Base-by-base conservation (phyloP, 1,140 invertebrate species). In the Drosophila orosa region DNA sequence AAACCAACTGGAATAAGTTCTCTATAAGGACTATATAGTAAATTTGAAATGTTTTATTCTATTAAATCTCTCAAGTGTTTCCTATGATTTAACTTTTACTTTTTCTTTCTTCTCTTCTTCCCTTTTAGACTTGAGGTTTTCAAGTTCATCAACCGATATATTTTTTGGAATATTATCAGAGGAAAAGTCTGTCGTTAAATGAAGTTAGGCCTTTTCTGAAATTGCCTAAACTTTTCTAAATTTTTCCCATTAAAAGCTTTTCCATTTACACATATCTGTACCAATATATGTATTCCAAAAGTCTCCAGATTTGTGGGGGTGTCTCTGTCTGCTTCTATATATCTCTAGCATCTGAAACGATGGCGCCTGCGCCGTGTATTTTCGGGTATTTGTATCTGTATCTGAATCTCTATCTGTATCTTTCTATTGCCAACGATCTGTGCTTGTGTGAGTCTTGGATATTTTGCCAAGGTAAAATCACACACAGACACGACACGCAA, bases 391-490 rank as follows among this genome's bases (percentile, higher is more conserved):
- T 42, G 40, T 17, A 37, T 3, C 6, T 37, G 31, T 31, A 31
- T 62, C 12, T 67, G 40, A 6, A 3, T 22, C 13, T 45, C 29
- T 62, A 37, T 58, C 50, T 61, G 22, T 33, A 9, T 33, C n/a
- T 57, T n/a, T 39, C 19, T 31, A 7, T 25, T 17, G 13, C 22
- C 22, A 24, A 13, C 7, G 13, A 7, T 24, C 15, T 25, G 25
- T 42, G 4, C 2, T 24, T 50, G 45, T 59, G 61, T 35, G 71
- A 42, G 22, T 80, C 67, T 81, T 81, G 69, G 59, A 68, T 50
- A 82, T 78, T 83, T 83, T 62, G 72, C 84, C 84, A 87, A 87
- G 83, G 84, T 90, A 87, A 89, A 48, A 40, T 55, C 57, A 55
- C 52, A 55, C 59, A 73, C 39, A 56, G 45, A 50, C 19, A 50